phyloP scores from a whole-genome alignment of 2,113 vertebrate species.

The Oreochromis tanganicae region DNA sequence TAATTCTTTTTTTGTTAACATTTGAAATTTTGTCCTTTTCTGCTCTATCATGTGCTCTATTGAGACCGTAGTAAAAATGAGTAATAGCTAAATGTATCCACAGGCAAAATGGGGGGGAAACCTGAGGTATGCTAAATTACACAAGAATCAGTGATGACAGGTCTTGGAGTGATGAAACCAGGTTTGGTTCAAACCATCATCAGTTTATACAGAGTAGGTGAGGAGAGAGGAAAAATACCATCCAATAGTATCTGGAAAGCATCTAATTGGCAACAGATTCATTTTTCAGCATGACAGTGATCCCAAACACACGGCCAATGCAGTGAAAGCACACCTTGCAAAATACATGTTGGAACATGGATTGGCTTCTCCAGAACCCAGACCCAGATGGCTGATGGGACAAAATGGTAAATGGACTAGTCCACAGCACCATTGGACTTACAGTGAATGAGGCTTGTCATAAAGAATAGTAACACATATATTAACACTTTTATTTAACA shows the following conservation, averaged over 20 bases:
- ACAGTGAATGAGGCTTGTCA: background rate
- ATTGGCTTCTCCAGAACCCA: background rate
- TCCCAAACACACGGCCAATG: no score
- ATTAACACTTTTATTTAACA: background rate
- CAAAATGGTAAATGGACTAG: background rate
- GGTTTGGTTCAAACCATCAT: no score
- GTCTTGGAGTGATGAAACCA: no score
- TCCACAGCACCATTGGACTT: background rate
- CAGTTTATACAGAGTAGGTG: no score
- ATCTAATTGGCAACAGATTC: no score
- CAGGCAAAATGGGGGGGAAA: no score
- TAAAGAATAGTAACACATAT: background rate
- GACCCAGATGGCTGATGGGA: background rate
- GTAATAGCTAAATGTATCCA: background rate
- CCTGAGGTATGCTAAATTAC: no score
- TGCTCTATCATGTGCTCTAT: background rate
- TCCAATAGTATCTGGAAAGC: no score
- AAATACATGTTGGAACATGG: background rate
- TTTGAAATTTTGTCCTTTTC: background rate
- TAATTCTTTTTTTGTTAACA: background rate
- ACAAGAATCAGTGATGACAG: no score
- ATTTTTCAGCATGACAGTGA: no score
- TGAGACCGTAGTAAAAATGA: background rate
- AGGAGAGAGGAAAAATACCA: no score
- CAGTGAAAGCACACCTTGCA: background rate